Conservation (phyloP, 2,113 vertebrate species). For the Nothoprocta perdicaria region DNA sequence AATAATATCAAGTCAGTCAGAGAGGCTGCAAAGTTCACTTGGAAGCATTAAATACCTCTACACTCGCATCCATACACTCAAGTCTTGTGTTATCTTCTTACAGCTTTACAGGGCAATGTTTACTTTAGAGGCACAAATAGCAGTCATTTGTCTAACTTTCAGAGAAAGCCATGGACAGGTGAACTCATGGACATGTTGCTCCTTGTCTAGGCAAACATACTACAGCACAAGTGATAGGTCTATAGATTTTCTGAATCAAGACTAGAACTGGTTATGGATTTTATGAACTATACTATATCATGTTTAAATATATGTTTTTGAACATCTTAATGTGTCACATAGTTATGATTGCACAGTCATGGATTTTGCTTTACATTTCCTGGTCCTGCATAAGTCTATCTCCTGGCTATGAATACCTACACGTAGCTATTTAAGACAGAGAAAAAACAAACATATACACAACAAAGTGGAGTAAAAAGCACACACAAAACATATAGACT, state of each 20-base stretch:
- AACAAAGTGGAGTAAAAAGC: neutral
- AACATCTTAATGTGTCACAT: neutral
- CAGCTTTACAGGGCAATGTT: neutral
- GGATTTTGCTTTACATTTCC: neutral
- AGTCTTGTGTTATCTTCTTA: neutral
- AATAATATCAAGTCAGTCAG: neutral
- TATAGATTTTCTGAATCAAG: neutral
- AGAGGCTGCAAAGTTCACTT: neutral
- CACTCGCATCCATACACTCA: neutral
- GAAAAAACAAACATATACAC: neutral
- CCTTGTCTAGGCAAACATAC: fast-evolving
- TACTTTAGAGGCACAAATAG: neutral
- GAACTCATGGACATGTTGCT: neutral
- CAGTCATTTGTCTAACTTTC: neutral
- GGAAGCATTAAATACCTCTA: neutral
- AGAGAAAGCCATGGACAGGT: neutral
- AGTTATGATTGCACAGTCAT: neutral
- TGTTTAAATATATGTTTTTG: neutral
- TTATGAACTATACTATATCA: neutral
- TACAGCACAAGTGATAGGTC: neutral
- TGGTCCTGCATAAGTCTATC: fast-evolving
- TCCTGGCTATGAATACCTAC: neutral
- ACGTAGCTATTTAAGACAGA: neutral
- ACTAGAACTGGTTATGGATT: neutral
- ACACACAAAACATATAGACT: neutral